Evolutionary conservation across 1,140 invertebrate species (phyloP).

Genomic region (Conus betulinus): DNA sequence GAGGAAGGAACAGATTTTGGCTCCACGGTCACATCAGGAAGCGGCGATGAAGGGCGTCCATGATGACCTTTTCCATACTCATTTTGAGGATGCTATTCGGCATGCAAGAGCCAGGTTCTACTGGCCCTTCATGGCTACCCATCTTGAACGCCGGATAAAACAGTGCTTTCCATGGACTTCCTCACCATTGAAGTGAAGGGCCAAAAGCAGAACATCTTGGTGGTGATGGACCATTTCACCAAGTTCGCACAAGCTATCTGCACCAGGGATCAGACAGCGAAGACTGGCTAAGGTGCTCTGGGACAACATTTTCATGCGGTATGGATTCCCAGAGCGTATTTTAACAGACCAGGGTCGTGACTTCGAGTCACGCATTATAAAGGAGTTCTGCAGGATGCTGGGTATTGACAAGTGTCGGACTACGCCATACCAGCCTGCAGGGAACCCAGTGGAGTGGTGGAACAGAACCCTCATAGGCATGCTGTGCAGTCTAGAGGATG

Average conservation of each 20-base stretch:
- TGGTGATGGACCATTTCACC: constrained; percentile 24
- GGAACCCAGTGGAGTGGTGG: constrained; percentile 39
- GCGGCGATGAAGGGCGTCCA: not conserved
- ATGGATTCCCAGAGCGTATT: constrained; percentile 40
- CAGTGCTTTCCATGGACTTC: constrained; percentile 21
- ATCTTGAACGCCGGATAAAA: not conserved
- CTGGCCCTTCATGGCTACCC: not conserved
- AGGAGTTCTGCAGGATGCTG: constrained; percentile 40
- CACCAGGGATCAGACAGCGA: constrained; percentile 19
- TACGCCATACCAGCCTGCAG: constrained; percentile 41
- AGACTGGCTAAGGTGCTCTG: not conserved
- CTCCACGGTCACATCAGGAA: not conserved
- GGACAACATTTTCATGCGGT: constrained; percentile 17
- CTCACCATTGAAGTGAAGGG: constrained; percentile 16
- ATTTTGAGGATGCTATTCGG: not conserved
- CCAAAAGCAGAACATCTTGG: constrained; percentile 19
- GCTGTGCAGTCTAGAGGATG: constrained; percentile 48
- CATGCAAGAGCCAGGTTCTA: not conserved
- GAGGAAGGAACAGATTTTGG: not conserved
- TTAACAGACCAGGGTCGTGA: constrained; percentile 41
- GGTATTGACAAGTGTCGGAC: constrained; percentile 38
- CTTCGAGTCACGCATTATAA: constrained; percentile 45
- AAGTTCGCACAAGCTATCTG: constrained; percentile 11
- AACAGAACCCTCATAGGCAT: constrained; percentile 45
- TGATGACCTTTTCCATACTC: not conserved